Evolutionary conservation across 1,140 invertebrate genomes (phyloP).

Genomic region (Phenacoccus solenopsis): DNA sequence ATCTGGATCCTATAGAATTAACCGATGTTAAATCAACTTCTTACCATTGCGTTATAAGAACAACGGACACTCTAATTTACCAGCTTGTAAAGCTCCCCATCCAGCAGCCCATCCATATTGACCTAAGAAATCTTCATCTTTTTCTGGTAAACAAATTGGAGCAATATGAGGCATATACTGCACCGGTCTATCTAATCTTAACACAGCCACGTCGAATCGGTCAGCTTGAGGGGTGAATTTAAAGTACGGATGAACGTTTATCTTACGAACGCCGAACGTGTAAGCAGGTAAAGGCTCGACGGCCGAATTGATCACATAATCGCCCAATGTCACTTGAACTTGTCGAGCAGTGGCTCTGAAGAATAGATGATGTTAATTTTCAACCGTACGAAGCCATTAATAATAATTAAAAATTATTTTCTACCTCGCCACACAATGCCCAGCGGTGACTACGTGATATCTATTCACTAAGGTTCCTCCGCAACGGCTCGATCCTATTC

Average conservation of each 20-base stretch:
- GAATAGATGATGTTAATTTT: slow-evolving; percentile 16
- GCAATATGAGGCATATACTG: slow-evolving; percentile 83
- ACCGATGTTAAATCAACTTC: background rate
- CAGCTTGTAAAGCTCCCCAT: slow-evolving; percentile 80
- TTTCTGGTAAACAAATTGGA: slow-evolving; percentile 82
- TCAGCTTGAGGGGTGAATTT: slow-evolving; percentile 76
- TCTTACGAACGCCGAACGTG: slow-evolving; percentile 75
- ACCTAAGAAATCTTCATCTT: slow-evolving; percentile 77
- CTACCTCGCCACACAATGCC: slow-evolving; percentile 83
- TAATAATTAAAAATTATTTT: slow-evolving; percentile 14
- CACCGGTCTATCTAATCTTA: slow-evolving; percentile 73
- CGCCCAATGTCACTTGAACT: slow-evolving; percentile 81
- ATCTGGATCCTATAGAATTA: slow-evolving; percentile 54
- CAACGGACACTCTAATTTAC: slow-evolving; percentile 29
- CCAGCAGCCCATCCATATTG: slow-evolving; percentile 85
- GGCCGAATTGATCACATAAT: slow-evolving; percentile 87
- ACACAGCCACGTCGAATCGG: slow-evolving; percentile 81
- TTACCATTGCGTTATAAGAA: background rate
- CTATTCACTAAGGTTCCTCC: slow-evolving; percentile 86
- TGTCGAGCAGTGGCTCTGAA: slow-evolving; percentile 66
- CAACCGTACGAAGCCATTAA: too few species aligned
- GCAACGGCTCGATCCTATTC: slow-evolving; percentile 78
- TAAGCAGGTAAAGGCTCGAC: slow-evolving; percentile 78
- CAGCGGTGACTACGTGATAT: slow-evolving; percentile 87
- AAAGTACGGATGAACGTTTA: slow-evolving; percentile 85